Conservation (phyloP, 1,140 invertebrate genomes). For the Formica selysi region DNA sequence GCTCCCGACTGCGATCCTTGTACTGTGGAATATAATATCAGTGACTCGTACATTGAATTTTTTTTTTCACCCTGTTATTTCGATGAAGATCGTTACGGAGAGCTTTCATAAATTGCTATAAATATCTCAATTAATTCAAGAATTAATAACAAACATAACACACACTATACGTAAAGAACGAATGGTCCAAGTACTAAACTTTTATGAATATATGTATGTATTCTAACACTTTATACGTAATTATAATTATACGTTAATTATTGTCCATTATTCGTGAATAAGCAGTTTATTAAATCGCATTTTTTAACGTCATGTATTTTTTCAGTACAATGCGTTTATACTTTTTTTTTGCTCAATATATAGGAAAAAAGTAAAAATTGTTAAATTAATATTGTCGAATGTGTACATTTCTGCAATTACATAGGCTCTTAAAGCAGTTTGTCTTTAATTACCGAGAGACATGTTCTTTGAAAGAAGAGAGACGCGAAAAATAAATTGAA, state of each 20-base stretch:
- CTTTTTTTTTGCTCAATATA: constrained; percentile 1
- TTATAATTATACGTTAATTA: neutral
- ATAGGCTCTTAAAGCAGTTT: constrained; percentile 29
- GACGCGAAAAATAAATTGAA: constrained; percentile 22
- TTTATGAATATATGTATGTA: neutral
- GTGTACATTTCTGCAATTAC: constrained; percentile 19
- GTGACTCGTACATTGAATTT: constrained; percentile 18
- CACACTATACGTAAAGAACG: neutral
- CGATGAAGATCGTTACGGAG: constrained; percentile 24
- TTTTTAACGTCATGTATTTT: constrained; percentile 18
- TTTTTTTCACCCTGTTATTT: neutral
- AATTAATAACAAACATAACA: neutral
- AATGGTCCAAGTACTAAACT: neutral
- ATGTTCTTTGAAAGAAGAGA: neutral
- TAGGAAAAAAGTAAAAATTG: constrained; percentile 3
- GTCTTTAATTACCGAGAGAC: constrained; percentile 36
- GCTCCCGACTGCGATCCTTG: constrained; percentile 42
- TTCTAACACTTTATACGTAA: neutral
- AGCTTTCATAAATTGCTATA: constrained; percentile 13
- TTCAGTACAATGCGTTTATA: neutral
- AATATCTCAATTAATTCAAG: constrained; percentile 33
- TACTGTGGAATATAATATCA: constrained; percentile 14
- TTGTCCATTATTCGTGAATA: constrained; percentile 7
- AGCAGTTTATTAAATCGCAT: neutral
- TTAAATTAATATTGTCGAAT: neutral